Conservation (phyloP, 2,797 vertebrate genomes). For the Nothura maculosa region DNA sequence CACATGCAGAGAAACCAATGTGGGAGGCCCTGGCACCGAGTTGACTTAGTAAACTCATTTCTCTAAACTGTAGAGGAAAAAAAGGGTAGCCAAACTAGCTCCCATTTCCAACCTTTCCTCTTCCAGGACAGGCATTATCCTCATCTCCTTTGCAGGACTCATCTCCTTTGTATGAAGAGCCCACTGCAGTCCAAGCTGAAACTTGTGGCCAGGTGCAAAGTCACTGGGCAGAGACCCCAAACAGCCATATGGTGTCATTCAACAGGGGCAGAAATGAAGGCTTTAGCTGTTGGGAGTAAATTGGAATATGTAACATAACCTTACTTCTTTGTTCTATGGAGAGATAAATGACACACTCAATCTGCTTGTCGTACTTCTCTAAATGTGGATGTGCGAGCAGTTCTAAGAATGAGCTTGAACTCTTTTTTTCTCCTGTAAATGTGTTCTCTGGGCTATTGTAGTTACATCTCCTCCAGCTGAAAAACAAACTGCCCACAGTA, state of each 20-base stretch:
- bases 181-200: background rate
- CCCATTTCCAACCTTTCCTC: background rate
- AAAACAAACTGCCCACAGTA: too few relatives aligned
- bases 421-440: background rate
- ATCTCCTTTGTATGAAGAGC: background rate
- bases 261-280: background rate
- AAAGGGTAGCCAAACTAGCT: background rate
- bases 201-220: background rate
- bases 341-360: background rate
- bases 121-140: background rate
- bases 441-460: too few relatives aligned
- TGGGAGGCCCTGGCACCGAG: background rate
- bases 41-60: background rate
- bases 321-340: background rate
- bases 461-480: too few relatives aligned
- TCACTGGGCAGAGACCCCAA: background rate
- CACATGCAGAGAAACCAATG: background rate
- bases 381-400: background rate
- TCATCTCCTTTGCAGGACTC: background rate
- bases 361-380: background rate
- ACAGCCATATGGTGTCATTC: background rate
- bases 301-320: background rate
- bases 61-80: background rate
- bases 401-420: background rate
- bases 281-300: background rate